phyloP scores from a whole-genome alignment of 2,797 vertebrate genomes.

The Tamandua tetradactyla region DNA sequence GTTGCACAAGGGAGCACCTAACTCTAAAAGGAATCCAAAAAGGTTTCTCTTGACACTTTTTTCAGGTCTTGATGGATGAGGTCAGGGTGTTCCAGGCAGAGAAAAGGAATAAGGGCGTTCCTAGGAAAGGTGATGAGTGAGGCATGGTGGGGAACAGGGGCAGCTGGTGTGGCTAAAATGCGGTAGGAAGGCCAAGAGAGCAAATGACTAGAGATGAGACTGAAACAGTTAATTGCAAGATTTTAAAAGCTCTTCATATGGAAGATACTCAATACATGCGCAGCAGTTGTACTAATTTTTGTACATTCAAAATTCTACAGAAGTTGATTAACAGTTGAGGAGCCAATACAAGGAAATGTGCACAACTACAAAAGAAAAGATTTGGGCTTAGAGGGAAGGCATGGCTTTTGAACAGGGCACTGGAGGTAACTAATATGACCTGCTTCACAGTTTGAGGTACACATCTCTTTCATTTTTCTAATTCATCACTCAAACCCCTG shows the following conservation, averaged over 20 bases:
- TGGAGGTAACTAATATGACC: neutral
- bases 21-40: neutral
- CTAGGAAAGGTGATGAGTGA: neutral
- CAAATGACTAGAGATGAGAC: neutral
- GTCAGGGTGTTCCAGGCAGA: neutral
- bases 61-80: neutral
- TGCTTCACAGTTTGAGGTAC: neutral
- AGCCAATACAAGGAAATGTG: neutral
- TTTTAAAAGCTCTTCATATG: neutral
- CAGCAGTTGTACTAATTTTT: neutral
- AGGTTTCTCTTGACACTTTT: neutral
- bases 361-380: neutral
- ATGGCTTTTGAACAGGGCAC: neutral
- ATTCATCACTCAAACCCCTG: neutral
- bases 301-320: neutral
- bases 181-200: neutral
- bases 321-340: neutral
- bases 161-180: neutral
- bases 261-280: neutral
- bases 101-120: neutral
- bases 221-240: neutral
- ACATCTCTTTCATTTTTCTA: neutral
- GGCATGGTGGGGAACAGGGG: neutral
- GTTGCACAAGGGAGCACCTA: neutral
- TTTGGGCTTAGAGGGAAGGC: neutral